These are phyloP conservation scores for Psittacula cyanocephala DNA, from an alignment of 2,113 vertebrate species.

Conservation along the genomic window DNA sequence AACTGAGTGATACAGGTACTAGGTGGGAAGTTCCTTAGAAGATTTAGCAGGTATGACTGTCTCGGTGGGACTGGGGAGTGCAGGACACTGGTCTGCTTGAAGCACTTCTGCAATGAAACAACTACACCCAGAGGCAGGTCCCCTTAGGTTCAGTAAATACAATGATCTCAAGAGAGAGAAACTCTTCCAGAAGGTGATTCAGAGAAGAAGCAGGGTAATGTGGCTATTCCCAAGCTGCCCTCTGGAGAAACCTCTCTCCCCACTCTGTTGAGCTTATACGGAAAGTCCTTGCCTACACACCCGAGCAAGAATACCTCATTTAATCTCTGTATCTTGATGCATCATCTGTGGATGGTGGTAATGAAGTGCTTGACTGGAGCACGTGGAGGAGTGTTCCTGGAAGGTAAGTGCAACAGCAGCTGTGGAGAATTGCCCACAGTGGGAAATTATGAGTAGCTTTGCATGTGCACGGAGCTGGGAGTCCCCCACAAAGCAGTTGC, in stretches of 20 bases:
- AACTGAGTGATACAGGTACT: neutral
- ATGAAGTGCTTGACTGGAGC: neutral
- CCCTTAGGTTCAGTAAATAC: neutral
- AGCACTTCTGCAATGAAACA: conserved; percentile 6
- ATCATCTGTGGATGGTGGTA: neutral
- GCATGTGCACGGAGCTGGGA: neutral
- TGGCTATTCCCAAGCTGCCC: neutral
- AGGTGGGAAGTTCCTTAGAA: neutral
- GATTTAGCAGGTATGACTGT: neutral
- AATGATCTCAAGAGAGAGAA: neutral
- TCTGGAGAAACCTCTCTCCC: neutral
- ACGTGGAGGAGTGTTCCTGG: conserved; percentile 18
- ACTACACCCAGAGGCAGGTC: conserved; percentile 22
- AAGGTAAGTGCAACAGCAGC: neutral
- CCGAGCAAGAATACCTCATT: neutral
- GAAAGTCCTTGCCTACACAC: neutral
- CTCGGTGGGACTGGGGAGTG: fast-evolving
- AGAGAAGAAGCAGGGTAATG: neutral
- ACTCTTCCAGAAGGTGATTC: neutral
- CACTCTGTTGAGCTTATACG: neutral
- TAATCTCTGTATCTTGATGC: neutral
- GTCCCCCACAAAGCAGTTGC: neutral
- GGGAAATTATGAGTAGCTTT: neutral
- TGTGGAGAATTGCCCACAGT: neutral
- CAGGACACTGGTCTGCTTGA: neutral